These are phyloP conservation scores for Poeciliopsis infans DNA, from an alignment of 2,797 vertebrate species.

Conservation along the genomic window DNA sequence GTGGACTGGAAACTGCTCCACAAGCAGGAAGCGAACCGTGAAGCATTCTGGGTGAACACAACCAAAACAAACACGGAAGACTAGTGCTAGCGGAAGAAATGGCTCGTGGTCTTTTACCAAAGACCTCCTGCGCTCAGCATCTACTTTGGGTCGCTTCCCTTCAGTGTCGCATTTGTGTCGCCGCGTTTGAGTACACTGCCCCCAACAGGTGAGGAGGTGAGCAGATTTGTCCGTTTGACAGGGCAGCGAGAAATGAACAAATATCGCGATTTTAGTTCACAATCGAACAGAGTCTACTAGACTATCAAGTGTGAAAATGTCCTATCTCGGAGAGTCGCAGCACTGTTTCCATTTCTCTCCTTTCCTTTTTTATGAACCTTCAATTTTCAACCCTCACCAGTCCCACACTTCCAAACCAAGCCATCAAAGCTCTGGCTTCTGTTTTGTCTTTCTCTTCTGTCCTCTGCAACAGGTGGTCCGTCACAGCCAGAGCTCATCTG, in stretches of 20 bases:
- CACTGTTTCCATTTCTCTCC: background rate
- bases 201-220: background rate
- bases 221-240: background rate
- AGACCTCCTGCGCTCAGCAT: background rate
- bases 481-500: constrained; percentile 15
- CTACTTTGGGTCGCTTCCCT: background rate
- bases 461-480: constrained; percentile 38
- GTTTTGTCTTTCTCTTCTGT: constrained; percentile 50
- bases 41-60: background rate
- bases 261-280: background rate
- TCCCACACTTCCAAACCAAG: background rate
- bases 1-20: background rate
- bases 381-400: background rate
- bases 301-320: background rate
- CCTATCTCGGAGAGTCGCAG: background rate
- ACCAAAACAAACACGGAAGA: background rate
- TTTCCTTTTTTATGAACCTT: background rate
- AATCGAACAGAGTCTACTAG: background rate
- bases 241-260: background rate
- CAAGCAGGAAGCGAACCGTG: background rate
- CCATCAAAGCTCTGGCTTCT: background rate
- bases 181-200: background rate
- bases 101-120: too few species aligned
- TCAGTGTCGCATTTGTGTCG: background rate
- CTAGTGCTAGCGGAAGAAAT: too few species aligned